Conservation (phyloP, 2,888 invertebrate species). For the Hipparchia semele region DNA sequence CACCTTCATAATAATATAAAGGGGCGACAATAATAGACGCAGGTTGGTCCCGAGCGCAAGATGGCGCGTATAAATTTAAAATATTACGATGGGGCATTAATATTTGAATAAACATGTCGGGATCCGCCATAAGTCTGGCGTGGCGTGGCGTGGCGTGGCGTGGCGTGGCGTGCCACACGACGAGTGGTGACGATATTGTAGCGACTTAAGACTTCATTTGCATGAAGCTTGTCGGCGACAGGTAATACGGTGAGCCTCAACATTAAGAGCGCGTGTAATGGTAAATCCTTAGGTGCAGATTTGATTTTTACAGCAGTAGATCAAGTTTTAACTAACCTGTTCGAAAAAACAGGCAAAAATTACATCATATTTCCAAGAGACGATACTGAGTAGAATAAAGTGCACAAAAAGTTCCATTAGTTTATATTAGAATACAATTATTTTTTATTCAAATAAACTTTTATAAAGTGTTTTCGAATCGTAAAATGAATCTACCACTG, state of each 20-base stretch:
- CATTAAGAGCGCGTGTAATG: neutral
- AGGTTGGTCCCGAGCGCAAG: constrained; percentile 37
- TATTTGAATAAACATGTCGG: constrained; percentile 76
- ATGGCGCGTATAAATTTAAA: constrained; percentile 64
- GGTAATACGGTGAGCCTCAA: constrained; percentile 17
- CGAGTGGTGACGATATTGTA: constrained; percentile 45
- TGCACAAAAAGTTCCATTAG: too few species aligned
- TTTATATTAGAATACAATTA: too few species aligned
- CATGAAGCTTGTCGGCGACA: constrained; percentile 42
- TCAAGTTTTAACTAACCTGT: too few species aligned
- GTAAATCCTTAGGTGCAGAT: constrained; percentile 2
- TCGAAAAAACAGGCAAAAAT: too few species aligned
- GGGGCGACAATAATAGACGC: constrained; percentile 47
- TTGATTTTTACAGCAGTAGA: too few species aligned
- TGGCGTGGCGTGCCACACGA: constrained; percentile 56
- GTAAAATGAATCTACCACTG: too few species aligned
- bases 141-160: constrained; percentile 50
- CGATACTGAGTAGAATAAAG: too few species aligned
- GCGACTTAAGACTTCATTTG: constrained; percentile 57
- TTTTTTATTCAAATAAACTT: too few species aligned
- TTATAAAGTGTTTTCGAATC: too few species aligned
- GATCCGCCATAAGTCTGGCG: constrained; percentile 50
- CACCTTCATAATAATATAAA: constrained; percentile 46
- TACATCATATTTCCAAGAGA: too few species aligned
- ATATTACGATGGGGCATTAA: constrained; percentile 69